These are phyloP conservation scores for Coregonus sp. DNA, from an alignment of 2,797 vertebrate species.

Conservation along the genomic window DNA sequence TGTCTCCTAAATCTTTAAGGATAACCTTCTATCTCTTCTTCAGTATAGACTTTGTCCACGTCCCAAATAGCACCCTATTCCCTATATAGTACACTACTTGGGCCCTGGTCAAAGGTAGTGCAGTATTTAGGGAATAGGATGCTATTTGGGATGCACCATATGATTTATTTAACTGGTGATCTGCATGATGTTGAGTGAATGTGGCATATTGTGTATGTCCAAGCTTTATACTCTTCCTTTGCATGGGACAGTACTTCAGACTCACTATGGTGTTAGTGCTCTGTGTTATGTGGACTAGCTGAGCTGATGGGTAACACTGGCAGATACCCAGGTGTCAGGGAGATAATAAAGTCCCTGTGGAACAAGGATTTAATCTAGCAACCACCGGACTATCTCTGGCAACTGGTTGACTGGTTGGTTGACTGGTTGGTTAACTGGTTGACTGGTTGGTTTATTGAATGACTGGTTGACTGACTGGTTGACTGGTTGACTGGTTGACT, in stretches of 20 bases:
- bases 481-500: too few species aligned
- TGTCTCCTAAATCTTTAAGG: neutral
- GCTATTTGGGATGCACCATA: too few species aligned
- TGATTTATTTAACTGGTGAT: neutral
- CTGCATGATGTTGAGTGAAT: neutral
- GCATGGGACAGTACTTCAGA: neutral
- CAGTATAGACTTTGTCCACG: neutral
- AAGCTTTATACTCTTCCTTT: neutral
- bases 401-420: too few species aligned
- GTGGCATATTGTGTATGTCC: neutral
- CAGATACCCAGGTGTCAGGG: slow-evolving; percentile 25
- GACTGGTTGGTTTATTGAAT: too few species aligned
- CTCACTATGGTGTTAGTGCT: slow-evolving; percentile 26
- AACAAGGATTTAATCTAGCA: neutral
- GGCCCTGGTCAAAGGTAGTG: too few species aligned
- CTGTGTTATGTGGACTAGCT: slow-evolving; percentile 15
- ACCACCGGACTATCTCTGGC: neutral
- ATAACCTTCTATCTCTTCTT: neutral
- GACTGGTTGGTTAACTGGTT: too few species aligned
- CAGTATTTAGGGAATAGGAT: too few species aligned
- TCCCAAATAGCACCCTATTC: too few species aligned
- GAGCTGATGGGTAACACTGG: slow-evolving; percentile 39
- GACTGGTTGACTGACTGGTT: too few species aligned
- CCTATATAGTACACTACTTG: too few species aligned
- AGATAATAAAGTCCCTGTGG: slow-evolving; percentile 27